Conservation (phyloP, 1,140 invertebrate genomes). For the Bombus picipes region DNA sequence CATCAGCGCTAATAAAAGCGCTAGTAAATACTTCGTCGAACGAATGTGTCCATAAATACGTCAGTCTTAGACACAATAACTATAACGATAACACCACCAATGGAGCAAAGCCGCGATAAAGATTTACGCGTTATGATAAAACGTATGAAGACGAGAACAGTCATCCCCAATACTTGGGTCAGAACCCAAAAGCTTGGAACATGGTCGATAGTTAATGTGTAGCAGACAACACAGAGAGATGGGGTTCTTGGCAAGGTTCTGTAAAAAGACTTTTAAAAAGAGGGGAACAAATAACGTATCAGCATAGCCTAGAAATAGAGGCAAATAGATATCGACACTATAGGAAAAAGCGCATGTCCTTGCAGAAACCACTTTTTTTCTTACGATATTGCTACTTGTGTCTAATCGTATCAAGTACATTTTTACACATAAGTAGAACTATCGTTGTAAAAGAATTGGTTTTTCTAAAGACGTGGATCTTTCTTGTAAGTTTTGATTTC, state of each 20-base stretch:
- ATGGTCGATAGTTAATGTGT: conserved; percentile 51
- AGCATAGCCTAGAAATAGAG: conserved; percentile 51
- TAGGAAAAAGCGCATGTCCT: conserved; percentile 32
- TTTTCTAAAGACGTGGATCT: not conserved
- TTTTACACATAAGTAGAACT: not conserved
- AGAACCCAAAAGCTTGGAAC: conserved; percentile 37
- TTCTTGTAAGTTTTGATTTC: not conserved
- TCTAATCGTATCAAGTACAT: not conserved
- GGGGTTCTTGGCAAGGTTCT: conserved; percentile 33
- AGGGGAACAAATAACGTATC: conserved; percentile 39
- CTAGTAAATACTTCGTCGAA: conserved; percentile 26
- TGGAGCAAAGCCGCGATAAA: conserved; percentile 65
- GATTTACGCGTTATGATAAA: conserved; percentile 45
- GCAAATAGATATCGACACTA: conserved; percentile 56
- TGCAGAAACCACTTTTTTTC: not conserved
- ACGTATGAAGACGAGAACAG: conserved; percentile 61
- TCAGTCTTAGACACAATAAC: conserved; percentile 77
- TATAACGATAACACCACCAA: conserved; percentile 64
- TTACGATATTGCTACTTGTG: not conserved
- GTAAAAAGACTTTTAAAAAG: conserved; percentile 53
- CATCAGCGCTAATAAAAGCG: conserved; percentile 40
- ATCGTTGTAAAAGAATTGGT: not conserved
- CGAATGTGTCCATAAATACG: conserved; percentile 63
- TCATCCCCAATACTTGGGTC: conserved; percentile 58
- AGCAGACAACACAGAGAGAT: conserved; percentile 20